Percentiles rank a stretch among this genome's conserved stretches.
phyloP scores from a whole-genome alignment of 2,888 invertebrate genomes.

The Tillus elongatus region DNA sequence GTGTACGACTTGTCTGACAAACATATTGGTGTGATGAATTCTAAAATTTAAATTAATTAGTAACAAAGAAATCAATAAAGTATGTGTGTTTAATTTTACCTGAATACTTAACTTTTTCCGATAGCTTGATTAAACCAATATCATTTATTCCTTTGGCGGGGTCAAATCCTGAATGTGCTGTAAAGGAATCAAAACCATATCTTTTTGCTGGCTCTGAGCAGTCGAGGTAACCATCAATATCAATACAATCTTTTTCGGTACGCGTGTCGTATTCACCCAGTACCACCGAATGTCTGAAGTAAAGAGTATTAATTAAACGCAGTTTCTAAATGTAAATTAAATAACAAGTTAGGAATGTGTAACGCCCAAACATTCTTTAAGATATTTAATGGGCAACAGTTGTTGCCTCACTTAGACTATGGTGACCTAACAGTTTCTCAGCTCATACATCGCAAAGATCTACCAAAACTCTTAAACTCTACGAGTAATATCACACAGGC shows the following conservation, averaged over 20 bases:
- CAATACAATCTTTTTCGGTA: slow-evolving; percentile 49
- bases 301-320: too few relatives aligned
- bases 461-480: too few relatives aligned
- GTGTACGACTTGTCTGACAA: too few relatives aligned
- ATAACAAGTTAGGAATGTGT: too few relatives aligned
- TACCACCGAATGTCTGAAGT: slow-evolving; percentile 46
- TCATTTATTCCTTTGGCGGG: slow-evolving; percentile 1
- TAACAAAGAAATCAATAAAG: neutral
- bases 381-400: too few relatives aligned
- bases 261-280: slow-evolving; percentile 57
- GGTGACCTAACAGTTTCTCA: too few relatives aligned
- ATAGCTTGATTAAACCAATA: slow-evolving; percentile 11
- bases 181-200: slow-evolving; percentile 1
- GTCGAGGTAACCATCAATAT: slow-evolving; percentile 5
- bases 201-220: slow-evolving; percentile 9
- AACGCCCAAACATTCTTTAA: too few relatives aligned
- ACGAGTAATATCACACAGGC: too few relatives aligned
- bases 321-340: too few relatives aligned
- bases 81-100: neutral
- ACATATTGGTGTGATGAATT: slow-evolving; percentile 34
- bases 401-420: too few relatives aligned
- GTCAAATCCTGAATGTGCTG: slow-evolving; percentile 9
- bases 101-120: neutral
- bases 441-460: too few relatives aligned
- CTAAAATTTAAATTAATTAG: slow-evolving; percentile 18